Percentiles rank a stretch among this genome's conserved stretches.
These are phyloP conservation scores for Pachliopta kotzebuea DNA, from an alignment of 2,888 invertebrate genomes.

Conservation along the genomic window DNA sequence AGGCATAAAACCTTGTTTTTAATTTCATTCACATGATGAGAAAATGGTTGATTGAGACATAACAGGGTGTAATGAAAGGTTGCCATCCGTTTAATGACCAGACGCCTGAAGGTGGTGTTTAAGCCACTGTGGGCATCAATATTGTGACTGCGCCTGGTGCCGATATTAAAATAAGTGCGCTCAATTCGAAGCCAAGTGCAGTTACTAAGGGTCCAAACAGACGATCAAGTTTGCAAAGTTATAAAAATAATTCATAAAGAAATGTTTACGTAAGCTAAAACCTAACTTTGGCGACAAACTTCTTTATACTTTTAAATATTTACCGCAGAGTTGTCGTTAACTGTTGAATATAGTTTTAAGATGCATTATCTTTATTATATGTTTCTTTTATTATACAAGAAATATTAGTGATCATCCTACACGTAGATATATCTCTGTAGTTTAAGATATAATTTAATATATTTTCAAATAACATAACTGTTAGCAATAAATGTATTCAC, in stretches of 20 bases:
- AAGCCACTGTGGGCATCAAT: slow-evolving; percentile 30
- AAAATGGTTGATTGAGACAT: slow-evolving; percentile 32
- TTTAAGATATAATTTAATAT: not conserved
- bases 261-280: not conserved
- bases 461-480: not conserved
- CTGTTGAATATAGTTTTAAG: not conserved
- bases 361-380: not conserved
- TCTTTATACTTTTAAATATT: not conserved
- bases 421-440: not conserved
- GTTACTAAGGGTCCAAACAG: slow-evolving; percentile 9
- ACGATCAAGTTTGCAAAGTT: not conserved
- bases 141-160: slow-evolving; percentile 21
- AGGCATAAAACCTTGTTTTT: slow-evolving; percentile 29
- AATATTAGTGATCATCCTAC: not conserved
- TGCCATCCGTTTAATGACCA: slow-evolving; percentile 31
- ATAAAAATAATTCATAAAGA: not conserved
- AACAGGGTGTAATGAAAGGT: slow-evolving; percentile 33
- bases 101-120: slow-evolving; percentile 34
- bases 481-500: not conserved
- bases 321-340: not conserved
- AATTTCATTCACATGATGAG: slow-evolving; percentile 31
- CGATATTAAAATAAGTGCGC: slow-evolving; percentile 23
- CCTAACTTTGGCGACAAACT: not conserved
- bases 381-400: not conserved
- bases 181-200: slow-evolving; percentile 22